Conservation (phyloP, 2,888 invertebrate genomes). For the Limnephilus auricula region DNA sequence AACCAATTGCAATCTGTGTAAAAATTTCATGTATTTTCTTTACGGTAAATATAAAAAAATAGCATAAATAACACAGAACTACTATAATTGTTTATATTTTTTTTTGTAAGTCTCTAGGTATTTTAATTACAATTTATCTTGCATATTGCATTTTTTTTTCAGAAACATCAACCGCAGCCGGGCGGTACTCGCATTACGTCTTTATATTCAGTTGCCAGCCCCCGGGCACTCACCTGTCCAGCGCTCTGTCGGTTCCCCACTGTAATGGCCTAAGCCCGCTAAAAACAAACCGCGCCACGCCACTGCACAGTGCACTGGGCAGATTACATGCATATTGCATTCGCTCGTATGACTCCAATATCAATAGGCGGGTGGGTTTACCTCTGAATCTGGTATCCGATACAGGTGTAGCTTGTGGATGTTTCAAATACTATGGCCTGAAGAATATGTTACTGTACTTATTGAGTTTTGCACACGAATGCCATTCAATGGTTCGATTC, state of each 20-base stretch:
- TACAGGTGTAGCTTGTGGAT: not conserved
- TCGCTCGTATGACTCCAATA: conserved; percentile 2
- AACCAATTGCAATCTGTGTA: too few species aligned
- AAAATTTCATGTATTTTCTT: too few species aligned
- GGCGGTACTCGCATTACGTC: not conserved
- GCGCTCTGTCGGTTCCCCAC: not conserved
- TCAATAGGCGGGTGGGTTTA: not conserved
- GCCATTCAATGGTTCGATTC: too few species aligned
- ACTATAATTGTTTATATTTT: too few species aligned
- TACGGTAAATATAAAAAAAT: too few species aligned
- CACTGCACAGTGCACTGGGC: not conserved
- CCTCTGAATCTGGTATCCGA: not conserved
- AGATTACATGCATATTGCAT: not conserved
- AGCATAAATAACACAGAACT: too few species aligned
- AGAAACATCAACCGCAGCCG: not conserved
- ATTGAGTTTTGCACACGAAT: too few species aligned
- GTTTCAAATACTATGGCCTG: not conserved
- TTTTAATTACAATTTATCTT: not conserved
- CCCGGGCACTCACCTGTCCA: not conserved
- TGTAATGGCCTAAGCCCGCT: not conserved
- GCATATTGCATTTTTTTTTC: not conserved
- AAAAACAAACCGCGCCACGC: not conserved
- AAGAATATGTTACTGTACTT: not conserved
- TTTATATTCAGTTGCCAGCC: not conserved
- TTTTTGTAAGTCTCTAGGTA: not conserved